Conservation (phyloP, 2,888 invertebrate genomes). For the Melieria omissa region DNA sequence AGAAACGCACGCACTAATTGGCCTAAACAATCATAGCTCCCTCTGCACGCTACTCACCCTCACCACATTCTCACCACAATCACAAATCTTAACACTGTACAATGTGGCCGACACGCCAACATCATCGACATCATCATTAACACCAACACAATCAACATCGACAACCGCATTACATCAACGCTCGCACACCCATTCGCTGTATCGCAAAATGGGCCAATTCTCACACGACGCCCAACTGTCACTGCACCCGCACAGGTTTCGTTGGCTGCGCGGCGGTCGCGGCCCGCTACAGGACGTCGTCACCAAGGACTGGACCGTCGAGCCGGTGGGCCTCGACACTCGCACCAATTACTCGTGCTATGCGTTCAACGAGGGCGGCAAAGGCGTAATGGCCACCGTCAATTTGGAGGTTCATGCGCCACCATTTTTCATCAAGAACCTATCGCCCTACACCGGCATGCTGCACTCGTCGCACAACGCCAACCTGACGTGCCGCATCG, state of each 20-base stretch:
- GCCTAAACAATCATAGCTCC: slow-evolving; percentile 62
- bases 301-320: slow-evolving; percentile 81
- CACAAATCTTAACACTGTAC: slow-evolving; percentile 61
- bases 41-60: slow-evolving; percentile 62
- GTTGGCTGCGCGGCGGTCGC: slow-evolving; percentile 84
- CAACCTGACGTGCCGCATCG: slow-evolving; percentile 86
- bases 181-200: slow-evolving; percentile 48
- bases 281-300: slow-evolving; percentile 78
- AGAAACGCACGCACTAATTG: slow-evolving; percentile 63
- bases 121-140: slow-evolving; percentile 27
- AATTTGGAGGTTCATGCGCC: slow-evolving; percentile 83
- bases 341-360: slow-evolving; percentile 91
- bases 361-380: slow-evolving; percentile 87
- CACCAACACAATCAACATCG: slow-evolving; percentile 31
- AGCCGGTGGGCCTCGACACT: slow-evolving; percentile 85
- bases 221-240: slow-evolving; percentile 59
- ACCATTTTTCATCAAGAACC: slow-evolving; percentile 86
- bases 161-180: slow-evolving; percentile 41
- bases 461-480: slow-evolving; percentile 80
- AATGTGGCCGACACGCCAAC: slow-evolving; percentile 44
- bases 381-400: slow-evolving; percentile 75
- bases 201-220: slow-evolving; percentile 64
- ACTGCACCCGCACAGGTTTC: slow-evolving; percentile 70
- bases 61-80: slow-evolving; percentile 60
- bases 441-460: slow-evolving; percentile 84